Percentiles rank a stretch among this genome's conserved stretches.
Conservation (phyloP, 92 coral and sea anemone species). For the Zoanthus solanderi region DNA sequence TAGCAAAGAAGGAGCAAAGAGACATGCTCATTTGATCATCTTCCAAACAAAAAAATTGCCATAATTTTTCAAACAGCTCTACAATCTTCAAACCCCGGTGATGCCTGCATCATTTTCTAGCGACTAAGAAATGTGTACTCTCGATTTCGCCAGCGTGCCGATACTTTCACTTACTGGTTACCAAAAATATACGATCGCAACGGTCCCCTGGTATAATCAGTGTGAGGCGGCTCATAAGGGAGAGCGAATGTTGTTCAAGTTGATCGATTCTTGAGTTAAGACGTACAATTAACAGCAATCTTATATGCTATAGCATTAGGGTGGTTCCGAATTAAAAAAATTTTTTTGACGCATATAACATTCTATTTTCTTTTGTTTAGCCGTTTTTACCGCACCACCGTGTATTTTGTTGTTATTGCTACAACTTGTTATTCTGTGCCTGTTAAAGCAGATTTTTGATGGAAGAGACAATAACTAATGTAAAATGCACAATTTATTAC, state of each 20-base stretch:
- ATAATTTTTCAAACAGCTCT: conserved; percentile 59
- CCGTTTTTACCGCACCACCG: conserved; percentile 41
- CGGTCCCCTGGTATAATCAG: conserved; percentile 43
- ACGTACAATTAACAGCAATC: conserved; percentile 24
- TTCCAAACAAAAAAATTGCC: conserved; percentile 52
- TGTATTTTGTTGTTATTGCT: conserved; percentile 51
- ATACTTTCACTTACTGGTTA: conserved; percentile 39
- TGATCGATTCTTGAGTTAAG: conserved; percentile 31
- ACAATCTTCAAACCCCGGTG: conserved; percentile 44
- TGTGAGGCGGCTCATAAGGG: conserved; percentile 39
- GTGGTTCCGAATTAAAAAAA: conserved; percentile 55
- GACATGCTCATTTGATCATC: conserved; percentile 50
- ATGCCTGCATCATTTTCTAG: conserved; percentile 45
- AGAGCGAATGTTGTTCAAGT: conserved; percentile 21
- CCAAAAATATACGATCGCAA: conserved; percentile 39
- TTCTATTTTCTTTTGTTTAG: conserved; percentile 50
- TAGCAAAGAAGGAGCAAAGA: conserved; percentile 42
- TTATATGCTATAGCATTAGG: conserved; percentile 47
- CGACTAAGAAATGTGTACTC: conserved; percentile 56
- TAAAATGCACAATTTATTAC: conserved; percentile 50
- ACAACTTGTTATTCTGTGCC: conserved; percentile 28
- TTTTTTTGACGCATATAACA: conserved; percentile 51
- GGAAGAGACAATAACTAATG: conserved; percentile 33
- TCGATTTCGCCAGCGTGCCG: conserved; percentile 49
- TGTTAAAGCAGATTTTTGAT: conserved; percentile 43